Evolutionary conservation across 2,888 invertebrate species (phyloP).

Genomic region (Gonocerus acuteangulatus): DNA sequence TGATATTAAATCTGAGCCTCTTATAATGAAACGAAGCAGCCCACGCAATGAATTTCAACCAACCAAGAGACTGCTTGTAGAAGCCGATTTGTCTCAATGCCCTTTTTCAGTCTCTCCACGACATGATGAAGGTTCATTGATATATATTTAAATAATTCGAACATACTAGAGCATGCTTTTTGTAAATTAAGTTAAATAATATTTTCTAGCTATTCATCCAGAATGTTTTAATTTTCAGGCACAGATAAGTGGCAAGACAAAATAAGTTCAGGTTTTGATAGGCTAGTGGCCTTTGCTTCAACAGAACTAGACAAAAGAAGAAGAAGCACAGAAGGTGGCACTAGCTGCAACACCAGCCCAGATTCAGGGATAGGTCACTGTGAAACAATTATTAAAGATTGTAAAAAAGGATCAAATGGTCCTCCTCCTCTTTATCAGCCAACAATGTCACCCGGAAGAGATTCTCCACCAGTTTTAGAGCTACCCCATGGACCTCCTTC

Average conservation of each 20-base stretch:
- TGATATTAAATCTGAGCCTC: slow-evolving; percentile 41
- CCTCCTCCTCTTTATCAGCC: slow-evolving; percentile 43
- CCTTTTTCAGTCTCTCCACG: slow-evolving; percentile 34
- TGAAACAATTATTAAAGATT: slow-evolving; percentile 42
- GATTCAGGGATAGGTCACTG: slow-evolving; percentile 78
- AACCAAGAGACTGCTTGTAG: slow-evolving; percentile 38
- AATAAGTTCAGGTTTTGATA: slow-evolving; percentile 87
- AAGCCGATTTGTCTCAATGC: slow-evolving; percentile 39
- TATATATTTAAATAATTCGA: too few species aligned
- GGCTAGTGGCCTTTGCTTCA: slow-evolving; percentile 85
- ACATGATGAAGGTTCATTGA: slow-evolving; percentile 30
- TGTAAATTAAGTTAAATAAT: slow-evolving; percentile 8
- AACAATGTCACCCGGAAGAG: slow-evolving; percentile 44
- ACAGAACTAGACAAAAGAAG: slow-evolving; percentile 83
- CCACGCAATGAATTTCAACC: slow-evolving; percentile 33
- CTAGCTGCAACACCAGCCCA: slow-evolving; percentile 75
- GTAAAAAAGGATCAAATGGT: slow-evolving; percentile 27
- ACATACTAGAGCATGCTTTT: background rate
- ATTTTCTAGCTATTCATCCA: background rate
- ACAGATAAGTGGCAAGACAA: slow-evolving; percentile 88
- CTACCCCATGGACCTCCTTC: slow-evolving; percentile 46
- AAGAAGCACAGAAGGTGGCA: slow-evolving; percentile 65
- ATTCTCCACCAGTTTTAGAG: slow-evolving; percentile 48
- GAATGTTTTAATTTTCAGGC: slow-evolving; percentile 43
- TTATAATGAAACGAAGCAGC: slow-evolving; percentile 39